Evolutionary conservation across 2,797 vertebrate genomes (phyloP).

Genomic region (Malacoctenus gilli): DNA sequence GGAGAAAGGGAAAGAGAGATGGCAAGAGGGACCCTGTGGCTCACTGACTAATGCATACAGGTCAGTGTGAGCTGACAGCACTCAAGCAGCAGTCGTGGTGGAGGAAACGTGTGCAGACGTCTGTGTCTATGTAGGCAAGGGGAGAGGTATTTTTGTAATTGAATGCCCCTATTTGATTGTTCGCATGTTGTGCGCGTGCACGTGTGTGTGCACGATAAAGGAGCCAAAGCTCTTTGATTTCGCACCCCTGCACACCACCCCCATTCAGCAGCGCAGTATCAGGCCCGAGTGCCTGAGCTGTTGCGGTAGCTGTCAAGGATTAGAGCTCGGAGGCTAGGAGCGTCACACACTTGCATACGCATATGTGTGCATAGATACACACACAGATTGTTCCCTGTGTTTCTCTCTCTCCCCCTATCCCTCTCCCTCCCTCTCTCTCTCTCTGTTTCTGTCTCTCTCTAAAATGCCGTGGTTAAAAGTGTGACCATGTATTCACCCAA

Average conservation of each 20-base stretch:
- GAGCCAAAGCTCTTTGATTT: constrained; percentile 41
- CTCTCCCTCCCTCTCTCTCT: too few species aligned
- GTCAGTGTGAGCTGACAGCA: constrained; percentile 55
- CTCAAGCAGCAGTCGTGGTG: constrained; percentile 20
- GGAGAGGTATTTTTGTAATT: constrained; percentile 42
- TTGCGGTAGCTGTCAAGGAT: constrained; percentile 57
- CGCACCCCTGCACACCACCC: constrained; percentile 27
- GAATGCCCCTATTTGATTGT: constrained; percentile 31
- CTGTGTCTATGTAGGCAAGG: constrained; percentile 40
- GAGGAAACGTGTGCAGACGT: constrained; percentile 25
- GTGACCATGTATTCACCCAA: too few species aligned
- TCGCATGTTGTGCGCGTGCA: constrained; percentile 15
- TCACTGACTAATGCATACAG: constrained; percentile 63
- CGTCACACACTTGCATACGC: constrained; percentile 38
- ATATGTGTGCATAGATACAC: constrained; percentile 18
- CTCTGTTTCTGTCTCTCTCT: neutral
- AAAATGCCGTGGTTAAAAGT: too few species aligned
- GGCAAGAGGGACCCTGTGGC: constrained; percentile 33
- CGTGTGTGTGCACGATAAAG: constrained; percentile 25
- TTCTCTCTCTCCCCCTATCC: neutral
- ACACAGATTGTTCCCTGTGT: too few species aligned
- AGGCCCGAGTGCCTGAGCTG: constrained; percentile 40
- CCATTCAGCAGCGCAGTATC: constrained; percentile 32
- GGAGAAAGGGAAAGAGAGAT: constrained; percentile 22
- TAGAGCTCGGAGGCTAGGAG: constrained; percentile 51